phyloP scores from a whole-genome alignment of 1,140 invertebrate species.

The Subanguina moxae region DNA sequence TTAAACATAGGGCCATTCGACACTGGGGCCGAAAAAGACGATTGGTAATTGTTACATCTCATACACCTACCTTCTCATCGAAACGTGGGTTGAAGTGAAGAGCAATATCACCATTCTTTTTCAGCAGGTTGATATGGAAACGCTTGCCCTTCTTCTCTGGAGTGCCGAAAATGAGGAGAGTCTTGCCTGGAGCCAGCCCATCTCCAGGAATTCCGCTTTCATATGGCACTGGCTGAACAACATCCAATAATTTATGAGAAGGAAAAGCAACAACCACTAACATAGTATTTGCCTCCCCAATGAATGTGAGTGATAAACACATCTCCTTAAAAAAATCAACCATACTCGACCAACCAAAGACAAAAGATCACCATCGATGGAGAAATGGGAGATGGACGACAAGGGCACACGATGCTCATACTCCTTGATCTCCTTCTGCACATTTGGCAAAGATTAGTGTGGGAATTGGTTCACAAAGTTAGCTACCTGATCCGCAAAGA shows the following conservation, averaged over 20 bases:
- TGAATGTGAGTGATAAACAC: slow-evolving; percentile 44
- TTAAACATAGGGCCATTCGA: too few species aligned
- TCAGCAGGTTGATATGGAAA: slow-evolving; percentile 57
- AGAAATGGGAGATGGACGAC: slow-evolving; percentile 53
- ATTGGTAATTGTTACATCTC: too few species aligned
- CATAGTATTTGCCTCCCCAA: slow-evolving; percentile 57
- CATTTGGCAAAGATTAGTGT: background rate
- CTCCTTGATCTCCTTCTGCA: slow-evolving; percentile 51
- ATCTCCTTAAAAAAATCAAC: too few species aligned
- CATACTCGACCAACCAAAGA: too few species aligned
- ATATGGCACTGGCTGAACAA: slow-evolving; percentile 53
- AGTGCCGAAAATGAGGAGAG: slow-evolving; percentile 51
- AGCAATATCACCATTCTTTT: slow-evolving; percentile 58
- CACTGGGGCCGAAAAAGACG: too few species aligned
- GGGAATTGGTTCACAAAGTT: background rate
- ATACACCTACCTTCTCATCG: slow-evolving; percentile 50
- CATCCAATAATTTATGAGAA: slow-evolving; percentile 19
- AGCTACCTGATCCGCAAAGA: slow-evolving; percentile 42
- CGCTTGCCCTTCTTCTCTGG: slow-evolving; percentile 59
- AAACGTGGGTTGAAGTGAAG: slow-evolving; percentile 57
- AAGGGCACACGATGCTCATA: slow-evolving; percentile 50
- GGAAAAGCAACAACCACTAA: slow-evolving; percentile 23
- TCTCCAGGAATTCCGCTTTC: slow-evolving; percentile 54
- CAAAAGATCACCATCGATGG: slow-evolving; percentile 57
- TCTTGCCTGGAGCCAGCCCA: slow-evolving; percentile 55